Evolutionary conservation across 2,888 invertebrate genomes (phyloP), one percentile per base, ranked within the genome.

Genomic region (Conops quadrifasciatus): DNA sequence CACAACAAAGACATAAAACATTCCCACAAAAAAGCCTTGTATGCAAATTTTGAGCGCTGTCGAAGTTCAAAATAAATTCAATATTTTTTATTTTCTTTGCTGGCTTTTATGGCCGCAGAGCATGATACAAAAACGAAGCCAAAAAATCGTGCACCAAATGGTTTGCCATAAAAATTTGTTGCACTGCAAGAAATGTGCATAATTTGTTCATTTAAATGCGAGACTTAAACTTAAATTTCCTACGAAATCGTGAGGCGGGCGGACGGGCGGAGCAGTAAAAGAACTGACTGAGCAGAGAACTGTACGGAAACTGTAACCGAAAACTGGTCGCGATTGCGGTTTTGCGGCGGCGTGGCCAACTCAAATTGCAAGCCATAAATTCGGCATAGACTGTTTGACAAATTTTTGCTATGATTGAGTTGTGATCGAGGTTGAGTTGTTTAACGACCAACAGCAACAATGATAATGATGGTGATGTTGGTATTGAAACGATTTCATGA

Each of bases 181-280:
- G n/a, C n/a, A 24, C 13, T 4, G 16, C 3, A 2, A 59, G 26
- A 59, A 59, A 30, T 59, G 59, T 28, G 59, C 59, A 59, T 59
- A 59, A 59, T 30, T 59, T 59, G 11, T 28, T 7, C 19, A n/a
- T 30, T 59, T n/a, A 59, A 59, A 59, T 59, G 59, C 30, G n/a
- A 15, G 26, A 19, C 28, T 59, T 59, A 30, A 30, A 13, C 30
- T 59, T 59, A 19, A 30, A n/a, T 9, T 36, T n/a, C 30, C n/a
- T 59, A 5, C 26, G 16, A 59, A 30, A 30, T 59, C n/a, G 36
- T 59, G 36, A n/a, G 30, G 28, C 59, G 28, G 9, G n/a, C 7
- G 26, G 15, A 36, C 36, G 9, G 36, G 4, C 36, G 36, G 5
- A 36, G 9, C 36, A 9, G 9, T 9, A 36, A 36, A 36, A 36